Conservation (phyloP, 2,888 invertebrate species). For the Drosophila eohydei region DNA sequence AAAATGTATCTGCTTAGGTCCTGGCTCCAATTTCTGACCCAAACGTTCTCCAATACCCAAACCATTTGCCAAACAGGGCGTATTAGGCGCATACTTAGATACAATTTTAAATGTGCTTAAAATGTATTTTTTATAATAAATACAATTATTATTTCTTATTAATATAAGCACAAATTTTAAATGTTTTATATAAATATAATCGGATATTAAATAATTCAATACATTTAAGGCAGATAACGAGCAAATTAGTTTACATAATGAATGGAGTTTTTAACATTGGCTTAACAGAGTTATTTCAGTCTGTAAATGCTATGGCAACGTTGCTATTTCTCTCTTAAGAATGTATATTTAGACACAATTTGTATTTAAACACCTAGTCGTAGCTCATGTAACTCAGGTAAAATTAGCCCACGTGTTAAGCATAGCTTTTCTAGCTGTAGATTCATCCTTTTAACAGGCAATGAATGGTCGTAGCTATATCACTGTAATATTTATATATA, state of each 20-base stretch:
- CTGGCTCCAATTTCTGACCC: conserved; percentile 42
- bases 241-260: not conserved
- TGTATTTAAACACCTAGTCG: too few species aligned
- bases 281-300: not conserved
- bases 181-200: not conserved
- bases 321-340: not conserved
- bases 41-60: conserved; percentile 32
- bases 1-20: conserved; percentile 56
- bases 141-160: too few species aligned
- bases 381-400: too few species aligned
- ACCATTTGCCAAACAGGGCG: conserved; percentile 3
- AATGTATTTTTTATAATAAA: too few species aligned
- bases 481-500: not conserved
- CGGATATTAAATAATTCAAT: not conserved
- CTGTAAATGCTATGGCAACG: not conserved
- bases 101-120: not conserved
- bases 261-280: not conserved
- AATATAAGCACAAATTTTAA: too few species aligned
- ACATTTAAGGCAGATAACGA: not conserved
- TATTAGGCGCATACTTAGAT: not conserved
- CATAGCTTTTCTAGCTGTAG: too few species aligned
- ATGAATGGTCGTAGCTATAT: too few species aligned
- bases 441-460: too few species aligned
- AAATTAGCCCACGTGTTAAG: too few species aligned
- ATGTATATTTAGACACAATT: too few species aligned